Percentiles rank a stretch among this genome's conserved stretches.
Evolutionary conservation across 2,888 invertebrate genomes (phyloP).

Genomic region (Campopleginae sp.): DNA sequence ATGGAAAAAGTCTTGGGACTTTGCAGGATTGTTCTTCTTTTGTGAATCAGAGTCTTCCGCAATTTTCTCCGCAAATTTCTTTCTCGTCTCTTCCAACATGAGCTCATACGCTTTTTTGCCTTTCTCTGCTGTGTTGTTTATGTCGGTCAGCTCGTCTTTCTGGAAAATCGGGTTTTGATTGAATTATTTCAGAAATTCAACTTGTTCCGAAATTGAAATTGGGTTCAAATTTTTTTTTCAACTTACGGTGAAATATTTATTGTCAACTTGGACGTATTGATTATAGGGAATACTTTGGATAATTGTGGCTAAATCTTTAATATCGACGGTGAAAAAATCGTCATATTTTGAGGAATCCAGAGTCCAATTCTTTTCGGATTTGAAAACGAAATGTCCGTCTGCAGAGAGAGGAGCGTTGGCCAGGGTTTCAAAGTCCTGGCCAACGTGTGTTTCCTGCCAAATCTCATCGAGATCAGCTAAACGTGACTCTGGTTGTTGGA

Average conservation of each 20-base stretch:
- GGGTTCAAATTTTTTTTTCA: not conserved
- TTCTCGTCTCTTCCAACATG: conserved; percentile 38
- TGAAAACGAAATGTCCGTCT: conserved; percentile 83
- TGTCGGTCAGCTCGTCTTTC: conserved; percentile 76
- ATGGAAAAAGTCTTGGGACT: not conserved
- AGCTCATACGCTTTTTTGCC: conserved; percentile 63
- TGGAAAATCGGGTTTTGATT: conserved; percentile 55
- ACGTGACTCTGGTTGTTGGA: conserved; percentile 59
- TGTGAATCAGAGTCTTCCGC: not conserved
- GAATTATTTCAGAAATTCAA: not conserved
- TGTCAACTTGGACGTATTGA: conserved; percentile 82
- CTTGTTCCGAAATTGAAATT: not conserved
- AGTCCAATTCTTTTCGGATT: conserved; percentile 84
- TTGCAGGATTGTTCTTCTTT: conserved; percentile 3
- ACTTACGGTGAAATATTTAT: conserved; percentile 82
- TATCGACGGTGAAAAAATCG: conserved; percentile 84
- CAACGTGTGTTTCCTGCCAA: conserved; percentile 77
- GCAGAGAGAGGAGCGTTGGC: conserved; percentile 81
- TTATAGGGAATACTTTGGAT: conserved; percentile 85
- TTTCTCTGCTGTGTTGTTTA: conserved; percentile 71
- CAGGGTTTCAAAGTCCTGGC: conserved; percentile 83
- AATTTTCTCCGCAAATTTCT: not conserved
- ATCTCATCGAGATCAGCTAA: conserved; percentile 62
- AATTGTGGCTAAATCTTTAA: conserved; percentile 82
- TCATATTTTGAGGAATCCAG: conserved; percentile 80